Base-by-base conservation (phyloP, 2,113 vertebrate genomes). In the Theristicus caerulescens region DNA sequence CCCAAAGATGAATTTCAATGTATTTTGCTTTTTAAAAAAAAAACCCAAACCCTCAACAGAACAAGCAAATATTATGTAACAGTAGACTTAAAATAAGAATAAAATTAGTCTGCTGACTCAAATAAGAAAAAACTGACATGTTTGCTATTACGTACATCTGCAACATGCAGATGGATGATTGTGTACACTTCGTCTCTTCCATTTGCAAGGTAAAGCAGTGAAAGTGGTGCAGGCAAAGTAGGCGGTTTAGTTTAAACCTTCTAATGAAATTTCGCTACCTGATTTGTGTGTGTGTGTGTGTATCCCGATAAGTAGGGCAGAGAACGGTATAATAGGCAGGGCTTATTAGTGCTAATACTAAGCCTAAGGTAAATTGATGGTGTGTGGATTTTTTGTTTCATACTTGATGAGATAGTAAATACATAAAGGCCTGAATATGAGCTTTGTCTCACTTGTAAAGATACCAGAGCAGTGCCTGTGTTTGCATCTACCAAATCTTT, bases 151-250 rank as follows among this genome's bases (percentile, higher is more conserved):
- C 1, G 1, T 57, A 46, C 19, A 27, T 24, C 47, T 61, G 3
- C 36, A 77, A 9, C 5, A 5, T 40, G 42, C 29, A 57, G 29
- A 2, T 21, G 40, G 51, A 27, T 0, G 2, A 5, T 29, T 59
- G 32, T 1, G 1, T n/a, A 7, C 0, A 0, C 51, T 38, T 38
- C 13, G 24, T n/a, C 44, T 84, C 46, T 59, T 84, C 32, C 38
- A 7, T 31, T 27, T 67, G 46, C 62, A 71, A 71, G 52, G 49
- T 36, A 38, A 47, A 67, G 49, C 49, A 42, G 36, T 72, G 47
- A n/a, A 52, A 82, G 25, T 4, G 11, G 42, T 8, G 21, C 21
- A 40, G 51, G 26, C 52, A 72, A 57, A 69, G 29, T 10, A 82
- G 64, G 22, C n/a, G 20, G 11, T 82, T 67, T 77, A 26, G 46